These are phyloP conservation scores for Echinarachnius parma DNA, from an alignment of 53 echinoderm and acorn worm species.

Conservation along the genomic window DNA sequence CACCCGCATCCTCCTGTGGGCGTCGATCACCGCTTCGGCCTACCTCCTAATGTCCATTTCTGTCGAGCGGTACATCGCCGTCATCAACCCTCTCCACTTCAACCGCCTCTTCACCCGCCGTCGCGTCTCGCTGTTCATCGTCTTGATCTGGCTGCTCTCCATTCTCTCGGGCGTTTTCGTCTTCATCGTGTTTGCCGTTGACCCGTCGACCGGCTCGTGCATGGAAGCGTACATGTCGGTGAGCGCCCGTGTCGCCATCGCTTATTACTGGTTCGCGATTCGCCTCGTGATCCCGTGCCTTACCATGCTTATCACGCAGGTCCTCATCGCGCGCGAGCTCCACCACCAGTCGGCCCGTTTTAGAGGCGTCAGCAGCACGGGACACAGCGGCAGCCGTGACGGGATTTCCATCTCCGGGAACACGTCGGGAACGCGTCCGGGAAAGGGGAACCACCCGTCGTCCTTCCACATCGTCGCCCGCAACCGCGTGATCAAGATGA, in stretches of 20 bases:
- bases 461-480: slow-evolving; percentile 15
- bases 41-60: slow-evolving; percentile 28
- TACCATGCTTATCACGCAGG: slow-evolving; percentile 18
- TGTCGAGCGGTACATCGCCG: slow-evolving; percentile 15
- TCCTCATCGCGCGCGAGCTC: slow-evolving; percentile 17
- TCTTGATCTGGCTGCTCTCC: slow-evolving; percentile 5
- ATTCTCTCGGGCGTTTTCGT: slow-evolving; percentile 1
- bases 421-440: not conserved
- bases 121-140: slow-evolving; percentile 20
- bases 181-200: slow-evolving; percentile 20
- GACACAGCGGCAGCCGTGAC: not conserved
- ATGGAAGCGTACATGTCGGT: not conserved
- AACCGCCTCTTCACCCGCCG: slow-evolving; percentile 30
- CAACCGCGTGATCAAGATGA: slow-evolving; percentile 21
- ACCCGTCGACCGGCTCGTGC: not conserved
- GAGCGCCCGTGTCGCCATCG: not conserved
- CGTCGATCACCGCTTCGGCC: slow-evolving; percentile 17
- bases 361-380: not conserved
- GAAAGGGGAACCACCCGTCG: too few species aligned
- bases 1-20: slow-evolving; percentile 10
- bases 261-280: slow-evolving; percentile 26
- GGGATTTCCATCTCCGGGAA: too few species aligned
- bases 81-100: slow-evolving; percentile 12
- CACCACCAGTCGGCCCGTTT: not conserved
- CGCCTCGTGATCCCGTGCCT: slow-evolving; percentile 16